These are phyloP conservation scores for Rostratula benghalensis DNA, from an alignment of 2,113 vertebrate genomes.

Conservation along the genomic window DNA sequence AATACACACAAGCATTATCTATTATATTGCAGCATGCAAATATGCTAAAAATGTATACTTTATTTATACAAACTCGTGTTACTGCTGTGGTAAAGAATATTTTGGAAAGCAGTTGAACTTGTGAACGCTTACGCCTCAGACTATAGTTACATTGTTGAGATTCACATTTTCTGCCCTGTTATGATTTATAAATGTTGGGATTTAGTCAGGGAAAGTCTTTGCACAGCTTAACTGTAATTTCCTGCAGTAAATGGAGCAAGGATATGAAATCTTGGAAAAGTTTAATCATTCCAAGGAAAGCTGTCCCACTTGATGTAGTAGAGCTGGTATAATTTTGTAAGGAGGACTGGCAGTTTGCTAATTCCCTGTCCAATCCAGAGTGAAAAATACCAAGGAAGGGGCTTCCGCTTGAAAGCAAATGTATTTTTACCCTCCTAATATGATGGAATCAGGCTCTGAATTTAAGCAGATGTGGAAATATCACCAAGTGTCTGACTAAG, in stretches of 20 bases:
- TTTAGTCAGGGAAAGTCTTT: conserved; percentile 13
- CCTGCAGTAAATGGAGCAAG: conserved; percentile 1
- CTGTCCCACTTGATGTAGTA: neutral
- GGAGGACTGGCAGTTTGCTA: neutral
- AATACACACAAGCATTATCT: conserved; percentile 1
- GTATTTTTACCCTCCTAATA: neutral
- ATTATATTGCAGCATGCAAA: neutral
- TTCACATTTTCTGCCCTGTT: conserved; percentile 46
- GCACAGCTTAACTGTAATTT: conserved; percentile 23
- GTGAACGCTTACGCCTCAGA: neutral
- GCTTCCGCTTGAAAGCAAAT: neutral
- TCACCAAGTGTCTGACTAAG: neutral
- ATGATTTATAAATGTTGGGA: conserved; percentile 11
- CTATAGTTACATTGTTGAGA: neutral
- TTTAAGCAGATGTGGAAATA: conserved; percentile 37
- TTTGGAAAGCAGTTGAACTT: conserved; percentile 50
- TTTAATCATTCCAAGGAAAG: neutral
- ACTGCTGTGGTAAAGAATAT: neutral
- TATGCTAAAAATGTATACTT: conserved; percentile 29
- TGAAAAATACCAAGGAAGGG: conserved; percentile 10
- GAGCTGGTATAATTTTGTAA: neutral
- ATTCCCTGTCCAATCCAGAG: neutral
- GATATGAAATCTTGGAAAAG: conserved; percentile 50
- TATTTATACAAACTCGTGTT: conserved; percentile 45
- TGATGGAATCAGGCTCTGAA: neutral